A percentile compares a stretch with the other conserved stretches of the same genome.
phyloP scores from a whole-genome alignment of 2,888 invertebrate genomes.

The Clitarchus hookeri region DNA sequence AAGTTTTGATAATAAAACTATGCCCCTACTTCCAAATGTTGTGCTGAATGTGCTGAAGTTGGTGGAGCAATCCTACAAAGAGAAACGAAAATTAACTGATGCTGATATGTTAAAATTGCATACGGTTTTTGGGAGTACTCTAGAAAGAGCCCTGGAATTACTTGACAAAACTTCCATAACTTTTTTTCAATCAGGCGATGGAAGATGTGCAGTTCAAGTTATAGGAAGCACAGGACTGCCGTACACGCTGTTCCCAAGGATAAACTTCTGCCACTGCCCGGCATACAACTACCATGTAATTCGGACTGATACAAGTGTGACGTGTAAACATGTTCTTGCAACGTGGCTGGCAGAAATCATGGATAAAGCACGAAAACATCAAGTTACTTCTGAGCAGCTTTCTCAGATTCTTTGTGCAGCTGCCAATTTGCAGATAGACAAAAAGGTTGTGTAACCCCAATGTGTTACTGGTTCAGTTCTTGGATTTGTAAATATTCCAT shows the following conservation, averaged over 20 bases:
- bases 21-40: slow-evolving; percentile 4
- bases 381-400: slow-evolving; percentile 29
- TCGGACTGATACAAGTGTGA: slow-evolving; percentile 33
- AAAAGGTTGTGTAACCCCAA: neutral
- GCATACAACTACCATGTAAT: slow-evolving; percentile 40
- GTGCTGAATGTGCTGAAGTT: neutral
- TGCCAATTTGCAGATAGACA: slow-evolving; percentile 19
- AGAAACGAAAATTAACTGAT: slow-evolving; percentile 32
- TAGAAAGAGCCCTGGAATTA: slow-evolving; percentile 40
- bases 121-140: slow-evolving; percentile 38
- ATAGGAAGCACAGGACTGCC: slow-evolving; percentile 39
- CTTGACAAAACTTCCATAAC: slow-evolving; percentile 38
- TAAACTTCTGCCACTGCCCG: slow-evolving; percentile 41
- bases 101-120: slow-evolving; percentile 37
- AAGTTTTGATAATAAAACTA: neutral
- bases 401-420: slow-evolving; percentile 32
- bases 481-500: no score
- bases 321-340: slow-evolving; percentile 42
- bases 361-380: slow-evolving; percentile 30
- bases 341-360: slow-evolving; percentile 36
- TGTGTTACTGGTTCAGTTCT: no score
- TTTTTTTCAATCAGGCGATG: slow-evolving; percentile 28
- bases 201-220: slow-evolving; percentile 38
- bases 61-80: slow-evolving; percentile 10
- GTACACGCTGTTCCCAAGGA: slow-evolving; percentile 40